phyloP scores from a whole-genome alignment of 2,113 vertebrate species.

The Callopanchax toddi region DNA sequence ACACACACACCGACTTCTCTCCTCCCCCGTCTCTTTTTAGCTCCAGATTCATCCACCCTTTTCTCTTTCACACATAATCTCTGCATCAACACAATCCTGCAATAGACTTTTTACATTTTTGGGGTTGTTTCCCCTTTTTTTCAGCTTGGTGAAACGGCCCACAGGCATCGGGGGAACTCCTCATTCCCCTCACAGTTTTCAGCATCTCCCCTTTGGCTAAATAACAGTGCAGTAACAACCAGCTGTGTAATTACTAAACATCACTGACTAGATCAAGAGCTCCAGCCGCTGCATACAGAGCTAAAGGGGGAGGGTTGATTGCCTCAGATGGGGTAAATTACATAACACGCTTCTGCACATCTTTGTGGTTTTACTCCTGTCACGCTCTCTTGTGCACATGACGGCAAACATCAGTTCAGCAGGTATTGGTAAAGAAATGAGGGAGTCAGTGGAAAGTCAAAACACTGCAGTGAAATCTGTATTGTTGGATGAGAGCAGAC shows the following conservation, averaged over 20 bases:
- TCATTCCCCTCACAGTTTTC: background rate
- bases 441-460: background rate
- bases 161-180: conserved; percentile 8
- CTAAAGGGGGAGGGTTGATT: conserved; percentile 36
- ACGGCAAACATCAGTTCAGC: conserved; percentile 9
- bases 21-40: conserved; percentile 56
- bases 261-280: conserved; percentile 46
- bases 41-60: conserved; percentile 35
- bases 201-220: conserved; percentile 17
- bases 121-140: background rate
- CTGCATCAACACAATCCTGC: conserved; percentile 51
- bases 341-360: conserved; percentile 52
- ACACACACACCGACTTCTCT: conserved; percentile 42
- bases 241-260: conserved; percentile 39
- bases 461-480: background rate
- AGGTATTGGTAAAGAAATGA: conserved; percentile 11
- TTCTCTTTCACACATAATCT: conserved; percentile 50
- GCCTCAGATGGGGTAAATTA: conserved; percentile 55
- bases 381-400: conserved; percentile 5
- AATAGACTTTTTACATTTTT: conserved; percentile 14
- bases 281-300: conserved; percentile 22
- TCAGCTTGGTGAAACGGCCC: conserved; percentile 3
- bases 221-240: conserved; percentile 22
- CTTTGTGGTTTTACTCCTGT: conserved; percentile 13
- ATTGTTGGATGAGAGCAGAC: background rate